Conservation (phyloP, 2,888 invertebrate species). For the Epinotia demarniana region DNA sequence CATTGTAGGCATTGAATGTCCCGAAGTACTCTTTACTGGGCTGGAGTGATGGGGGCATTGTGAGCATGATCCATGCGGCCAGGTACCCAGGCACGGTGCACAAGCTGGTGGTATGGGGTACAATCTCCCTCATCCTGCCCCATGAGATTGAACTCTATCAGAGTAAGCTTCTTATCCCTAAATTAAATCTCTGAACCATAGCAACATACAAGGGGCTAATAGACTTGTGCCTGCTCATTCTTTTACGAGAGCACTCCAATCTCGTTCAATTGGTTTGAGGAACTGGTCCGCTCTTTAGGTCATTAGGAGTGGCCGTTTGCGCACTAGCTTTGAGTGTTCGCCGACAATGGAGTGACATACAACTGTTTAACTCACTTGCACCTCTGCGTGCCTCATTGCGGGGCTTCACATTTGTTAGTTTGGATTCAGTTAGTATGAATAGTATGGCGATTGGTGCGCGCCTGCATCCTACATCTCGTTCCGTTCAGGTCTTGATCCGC, state of each 20-base stretch:
- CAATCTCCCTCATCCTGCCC: slow-evolving; percentile 89
- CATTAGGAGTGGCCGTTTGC: too few species aligned
- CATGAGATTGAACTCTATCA: slow-evolving; percentile 87
- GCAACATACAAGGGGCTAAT: not conserved
- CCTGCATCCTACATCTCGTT: too few species aligned
- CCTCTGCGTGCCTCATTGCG: too few species aligned
- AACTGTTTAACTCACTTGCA: too few species aligned
- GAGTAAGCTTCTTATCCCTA: slow-evolving; percentile 71
- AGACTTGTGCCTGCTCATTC: not conserved
- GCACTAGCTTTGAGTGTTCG: too few species aligned
- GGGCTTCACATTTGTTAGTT: too few species aligned
- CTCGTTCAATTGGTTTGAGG: not conserved
- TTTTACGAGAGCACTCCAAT: not conserved
- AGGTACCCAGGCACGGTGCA: slow-evolving; percentile 87
- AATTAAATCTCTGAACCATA: not conserved
- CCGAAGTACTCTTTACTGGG: slow-evolving; percentile 91
- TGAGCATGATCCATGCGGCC: slow-evolving; percentile 90
- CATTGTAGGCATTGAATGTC: slow-evolving; percentile 84
- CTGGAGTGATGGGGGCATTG: slow-evolving; percentile 96
- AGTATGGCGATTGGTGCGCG: too few species aligned
- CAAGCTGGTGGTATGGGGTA: slow-evolving; percentile 91
- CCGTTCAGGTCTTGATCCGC: too few species aligned
- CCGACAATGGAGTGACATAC: too few species aligned
- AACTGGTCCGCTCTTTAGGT: not conserved
- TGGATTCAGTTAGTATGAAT: too few species aligned